A percentile compares a stretch with the other conserved stretches of the same genome.
Conservation (phyloP, 2,888 invertebrate species). For the Caenorhabditis angaria region DNA sequence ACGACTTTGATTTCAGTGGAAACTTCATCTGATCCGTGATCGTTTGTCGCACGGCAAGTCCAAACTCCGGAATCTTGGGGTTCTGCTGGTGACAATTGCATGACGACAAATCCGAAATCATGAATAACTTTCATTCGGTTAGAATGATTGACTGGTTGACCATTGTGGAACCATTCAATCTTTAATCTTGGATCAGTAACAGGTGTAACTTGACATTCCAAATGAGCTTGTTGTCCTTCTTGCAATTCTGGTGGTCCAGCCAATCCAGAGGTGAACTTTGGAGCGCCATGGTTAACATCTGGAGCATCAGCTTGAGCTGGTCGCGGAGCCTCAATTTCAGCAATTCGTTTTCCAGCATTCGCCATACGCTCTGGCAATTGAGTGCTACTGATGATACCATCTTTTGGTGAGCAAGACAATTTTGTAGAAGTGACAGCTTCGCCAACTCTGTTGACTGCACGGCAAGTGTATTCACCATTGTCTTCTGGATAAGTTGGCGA, state of each 20-base stretch:
- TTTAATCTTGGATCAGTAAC: slow-evolving; percentile 83
- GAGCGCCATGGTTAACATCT: slow-evolving; percentile 82
- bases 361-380: slow-evolving; percentile 90
- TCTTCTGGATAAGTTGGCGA: slow-evolving; percentile 92
- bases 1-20: slow-evolving; percentile 56
- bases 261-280: slow-evolving; percentile 89
- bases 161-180: slow-evolving; percentile 79
- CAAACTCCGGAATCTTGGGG: slow-evolving; percentile 90
- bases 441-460: slow-evolving; percentile 64
- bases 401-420: slow-evolving; percentile 85
- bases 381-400: slow-evolving; percentile 85
- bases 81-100: slow-evolving; percentile 87
- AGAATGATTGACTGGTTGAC: slow-evolving; percentile 82
- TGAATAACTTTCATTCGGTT: slow-evolving; percentile 77
- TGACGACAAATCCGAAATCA: slow-evolving; percentile 93
- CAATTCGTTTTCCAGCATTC: slow-evolving; percentile 77
- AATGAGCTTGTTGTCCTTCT: slow-evolving; percentile 95
- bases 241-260: slow-evolving; percentile 81
- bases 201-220: slow-evolving; percentile 91
- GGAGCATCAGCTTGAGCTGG: slow-evolving; percentile 56
- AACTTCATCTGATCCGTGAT: slow-evolving; percentile 86
- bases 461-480: slow-evolving; percentile 73
- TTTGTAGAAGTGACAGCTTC: slow-evolving; percentile 89
- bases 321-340: slow-evolving; percentile 68
- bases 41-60: slow-evolving; percentile 88